phyloP scores from a whole-genome alignment of 1,140 invertebrate genomes.

The Drosophila lacertosa region DNA sequence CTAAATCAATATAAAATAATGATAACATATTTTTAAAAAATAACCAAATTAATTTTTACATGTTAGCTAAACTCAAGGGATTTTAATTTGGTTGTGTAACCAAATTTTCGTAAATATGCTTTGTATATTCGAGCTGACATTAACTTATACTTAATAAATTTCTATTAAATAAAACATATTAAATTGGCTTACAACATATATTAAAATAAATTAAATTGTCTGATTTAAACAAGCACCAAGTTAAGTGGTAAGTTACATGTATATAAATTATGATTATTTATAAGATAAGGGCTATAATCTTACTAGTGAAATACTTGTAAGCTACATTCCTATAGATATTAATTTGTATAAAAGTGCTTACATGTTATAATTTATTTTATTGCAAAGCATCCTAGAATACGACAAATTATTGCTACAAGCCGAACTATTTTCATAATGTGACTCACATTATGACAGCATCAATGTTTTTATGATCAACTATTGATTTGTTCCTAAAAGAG shows the following conservation, averaged over 20 bases:
- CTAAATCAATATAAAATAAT: neutral
- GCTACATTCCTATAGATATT: neutral
- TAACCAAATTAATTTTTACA: neutral
- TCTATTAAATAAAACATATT: no score
- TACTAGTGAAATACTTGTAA: neutral
- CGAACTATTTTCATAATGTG: conserved; percentile 19
- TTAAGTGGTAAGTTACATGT: neutral
- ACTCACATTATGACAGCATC: conserved; percentile 54
- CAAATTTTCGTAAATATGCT: no score
- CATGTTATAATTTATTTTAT: conserved; percentile 37
- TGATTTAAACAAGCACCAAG: no score
- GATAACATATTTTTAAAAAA: no score
- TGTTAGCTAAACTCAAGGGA: neutral
- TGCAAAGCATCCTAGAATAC: conserved; percentile 31
- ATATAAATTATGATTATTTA: neutral
- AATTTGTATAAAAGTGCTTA: conserved; percentile 2
- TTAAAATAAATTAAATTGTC: no score
- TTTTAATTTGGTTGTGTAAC: neutral
- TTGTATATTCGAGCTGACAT: no score
- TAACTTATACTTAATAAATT: no score
- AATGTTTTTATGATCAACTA: conserved; percentile 35
- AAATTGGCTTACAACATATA: no score
- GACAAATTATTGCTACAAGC: conserved; percentile 20
- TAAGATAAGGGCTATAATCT: neutral
- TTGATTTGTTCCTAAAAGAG: conserved; percentile 20